Evolutionary conservation across 2,113 vertebrate genomes (phyloP), one percentile per base, ranked within the genome.

Genomic region (Ceyx cyanopectus): DNA sequence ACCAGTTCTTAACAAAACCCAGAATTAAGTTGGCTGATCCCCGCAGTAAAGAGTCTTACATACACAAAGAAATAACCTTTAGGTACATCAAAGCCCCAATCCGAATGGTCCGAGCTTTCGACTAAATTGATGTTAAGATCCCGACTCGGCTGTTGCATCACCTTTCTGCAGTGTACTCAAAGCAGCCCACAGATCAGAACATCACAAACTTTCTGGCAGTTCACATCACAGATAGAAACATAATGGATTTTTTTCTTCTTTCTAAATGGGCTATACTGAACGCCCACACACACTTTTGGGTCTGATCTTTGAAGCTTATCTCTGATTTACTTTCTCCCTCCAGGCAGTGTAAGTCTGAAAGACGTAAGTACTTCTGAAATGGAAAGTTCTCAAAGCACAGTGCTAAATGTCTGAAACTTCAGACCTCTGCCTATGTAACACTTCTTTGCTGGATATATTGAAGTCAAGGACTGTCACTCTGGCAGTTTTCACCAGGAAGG

Each of bases 251-350:
- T 92, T 95, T 82, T 78, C 87, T 96, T 57, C 70, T 91, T 82
- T 93, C 76, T 93, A 94, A 96, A 95, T 93, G 94, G 96, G 67
- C 92, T 96, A 67, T 81, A 87, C 96, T 96, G 87, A 92, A 96
- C 92, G 54, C 95, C 94, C 95, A 96, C 94, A 92, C 87, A 81
- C 82, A 80, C 94, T 94, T 96, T 96, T 83, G 94, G 94, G 94
- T 94, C 95, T 95, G 94, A 95, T 93, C 96, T 96, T 96, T 94
- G 96, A 96, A 96, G 89, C 89, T 96, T 96, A 92, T 96, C 94
- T 94, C 89, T 93, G 94, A 96, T 96, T 92, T 96, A 90, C 92
- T 96, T 91, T 94, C 91, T 95, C 91, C 89, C 92, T 94, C 94
- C 94, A 96, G 95, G 93, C 94, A 94, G 87, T 74, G 87, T 83